Evolutionary conservation across 1,140 invertebrate species (phyloP).

Genomic region (Pachyrhynchus sulphureomaculatus): DNA sequence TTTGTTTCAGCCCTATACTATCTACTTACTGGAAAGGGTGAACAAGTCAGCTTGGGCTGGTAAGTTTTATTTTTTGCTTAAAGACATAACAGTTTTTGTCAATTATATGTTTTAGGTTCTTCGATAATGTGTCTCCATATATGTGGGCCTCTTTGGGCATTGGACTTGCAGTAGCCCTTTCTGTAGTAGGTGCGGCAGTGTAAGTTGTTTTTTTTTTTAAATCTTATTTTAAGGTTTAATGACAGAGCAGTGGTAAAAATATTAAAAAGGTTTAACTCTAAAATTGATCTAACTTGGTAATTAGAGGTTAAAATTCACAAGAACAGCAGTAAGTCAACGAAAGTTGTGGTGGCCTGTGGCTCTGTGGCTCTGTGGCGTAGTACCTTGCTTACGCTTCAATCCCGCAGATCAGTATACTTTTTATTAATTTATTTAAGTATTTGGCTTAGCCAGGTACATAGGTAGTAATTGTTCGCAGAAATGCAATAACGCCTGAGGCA

Average conservation of each 20-base stretch:
- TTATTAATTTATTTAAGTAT: no score
- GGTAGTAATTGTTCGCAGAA: no score
- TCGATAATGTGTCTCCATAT: slow-evolving; percentile 82
- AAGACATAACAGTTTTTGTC: background rate
- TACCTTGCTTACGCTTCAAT: no score
- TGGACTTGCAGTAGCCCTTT: slow-evolving; percentile 88
- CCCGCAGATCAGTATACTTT: no score
- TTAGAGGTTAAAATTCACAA: no score
- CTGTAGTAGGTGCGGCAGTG: slow-evolving; percentile 96
- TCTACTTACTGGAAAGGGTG: slow-evolving; percentile 43
- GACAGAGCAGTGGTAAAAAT: background rate
- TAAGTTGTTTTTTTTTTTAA: slow-evolving; percentile 53
- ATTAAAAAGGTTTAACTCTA: no score
- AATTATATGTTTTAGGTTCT: slow-evolving; percentile 60
- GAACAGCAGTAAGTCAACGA: no score
- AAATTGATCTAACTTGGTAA: no score
- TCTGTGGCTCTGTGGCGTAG: no score
- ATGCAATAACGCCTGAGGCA: no score
- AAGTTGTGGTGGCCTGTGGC: no score
- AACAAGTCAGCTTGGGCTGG: slow-evolving; percentile 44
- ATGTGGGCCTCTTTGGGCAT: slow-evolving; percentile 94
- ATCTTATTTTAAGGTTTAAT: background rate
- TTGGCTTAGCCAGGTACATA: no score
- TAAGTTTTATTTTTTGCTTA: slow-evolving; percentile 17
- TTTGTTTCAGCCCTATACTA: slow-evolving; percentile 41